Conservation (phyloP, 2,888 invertebrate species). For the Torymus aiolomorphi region DNA sequence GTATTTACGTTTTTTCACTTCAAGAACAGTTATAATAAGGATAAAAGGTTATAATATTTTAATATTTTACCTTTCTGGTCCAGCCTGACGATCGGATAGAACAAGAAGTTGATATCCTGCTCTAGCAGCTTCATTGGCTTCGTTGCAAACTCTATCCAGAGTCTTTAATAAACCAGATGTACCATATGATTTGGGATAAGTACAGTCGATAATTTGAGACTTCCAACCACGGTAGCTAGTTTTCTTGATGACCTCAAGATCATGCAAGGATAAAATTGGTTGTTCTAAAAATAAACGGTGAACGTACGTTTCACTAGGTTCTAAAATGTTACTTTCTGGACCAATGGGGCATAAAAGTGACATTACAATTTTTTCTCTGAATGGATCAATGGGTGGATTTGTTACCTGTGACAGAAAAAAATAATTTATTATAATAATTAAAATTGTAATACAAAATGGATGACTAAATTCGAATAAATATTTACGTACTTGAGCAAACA, state of each 20-base stretch:
- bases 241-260: conserved; percentile 90
- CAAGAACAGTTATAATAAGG: too few relatives aligned
- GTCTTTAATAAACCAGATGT: conserved; percentile 86
- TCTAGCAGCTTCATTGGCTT: conserved; percentile 88
- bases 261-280: conserved; percentile 94
- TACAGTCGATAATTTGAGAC: conserved; percentile 91
- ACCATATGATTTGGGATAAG: conserved; percentile 88
- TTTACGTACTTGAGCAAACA: conserved; percentile 91
- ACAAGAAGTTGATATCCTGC: conserved; percentile 90
- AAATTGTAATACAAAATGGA: conserved; percentile 5
- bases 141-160: conserved; percentile 86
- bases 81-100: conserved; percentile 87
- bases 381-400: conserved; percentile 99
- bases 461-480: conserved; percentile 4
- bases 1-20: too few relatives aligned
- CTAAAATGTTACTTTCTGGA: conserved; percentile 94
- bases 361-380: conserved; percentile 99
- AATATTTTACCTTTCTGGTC: conserved; percentile 75
- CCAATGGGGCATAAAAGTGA: conserved; percentile 97
- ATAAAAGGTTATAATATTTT: too few relatives aligned
- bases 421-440: conserved; percentile 15
- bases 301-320: conserved; percentile 90
- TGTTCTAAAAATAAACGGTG: conserved; percentile 94
- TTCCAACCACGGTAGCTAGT: conserved; percentile 93
- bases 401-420: conserved; percentile 81